A percentile compares a stretch with the other conserved stretches of the same genome.
Conservation (phyloP, 2,888 invertebrate genomes). For the Amphimallon solstitiale region DNA sequence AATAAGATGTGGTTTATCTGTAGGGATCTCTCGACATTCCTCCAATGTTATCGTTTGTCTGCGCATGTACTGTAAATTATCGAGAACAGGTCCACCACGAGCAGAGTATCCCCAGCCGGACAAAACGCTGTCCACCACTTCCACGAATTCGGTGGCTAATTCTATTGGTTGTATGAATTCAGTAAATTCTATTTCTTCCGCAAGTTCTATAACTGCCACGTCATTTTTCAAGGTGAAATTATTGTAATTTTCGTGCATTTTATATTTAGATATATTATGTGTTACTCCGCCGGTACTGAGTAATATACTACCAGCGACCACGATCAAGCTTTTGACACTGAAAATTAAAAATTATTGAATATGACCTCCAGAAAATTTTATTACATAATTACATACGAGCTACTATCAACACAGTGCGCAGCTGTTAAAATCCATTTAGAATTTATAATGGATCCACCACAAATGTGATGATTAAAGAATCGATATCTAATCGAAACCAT, state of each 20-base stretch:
- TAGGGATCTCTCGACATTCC: no score
- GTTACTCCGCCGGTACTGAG: constrained; percentile 53
- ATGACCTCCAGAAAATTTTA: no score
- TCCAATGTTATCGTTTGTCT: no score
- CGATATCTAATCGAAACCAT: constrained; percentile 65
- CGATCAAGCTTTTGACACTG: not conserved
- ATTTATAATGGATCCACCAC: constrained; percentile 69
- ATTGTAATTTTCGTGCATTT: constrained; percentile 37
- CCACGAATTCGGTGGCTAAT: constrained; percentile 52
- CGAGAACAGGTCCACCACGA: constrained; percentile 67
- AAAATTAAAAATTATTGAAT: not conserved
- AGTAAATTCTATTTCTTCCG: constrained; percentile 19
- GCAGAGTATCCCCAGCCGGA: constrained; percentile 67
- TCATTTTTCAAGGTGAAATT: constrained; percentile 36
- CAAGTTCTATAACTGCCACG: constrained; percentile 40
- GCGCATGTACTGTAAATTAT: constrained; percentile 69
- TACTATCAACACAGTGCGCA: constrained; percentile 47
- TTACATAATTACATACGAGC: constrained; percentile 4
- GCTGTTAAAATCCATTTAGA: constrained; percentile 59
- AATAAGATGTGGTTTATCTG: no score
- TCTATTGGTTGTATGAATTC: constrained; percentile 45
- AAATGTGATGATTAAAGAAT: constrained; percentile 66
- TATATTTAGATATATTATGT: constrained; percentile 47
- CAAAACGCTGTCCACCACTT: constrained; percentile 55
- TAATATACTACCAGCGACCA: constrained; percentile 55